Conservation (phyloP, 2,888 invertebrate species). For the Eretmocerus hayati region DNA sequence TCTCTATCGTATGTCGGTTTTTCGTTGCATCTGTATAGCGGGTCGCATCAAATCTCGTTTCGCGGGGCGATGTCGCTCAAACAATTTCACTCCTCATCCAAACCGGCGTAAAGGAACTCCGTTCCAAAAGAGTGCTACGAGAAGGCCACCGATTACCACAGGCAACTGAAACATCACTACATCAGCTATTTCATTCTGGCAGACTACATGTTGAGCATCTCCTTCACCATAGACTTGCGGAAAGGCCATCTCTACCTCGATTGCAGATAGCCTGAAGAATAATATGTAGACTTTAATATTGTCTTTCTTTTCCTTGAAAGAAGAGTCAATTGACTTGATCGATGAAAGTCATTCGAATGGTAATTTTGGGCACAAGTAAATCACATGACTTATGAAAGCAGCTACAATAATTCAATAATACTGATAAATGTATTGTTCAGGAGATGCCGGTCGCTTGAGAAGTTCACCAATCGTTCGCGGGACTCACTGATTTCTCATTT, state of each 20-base stretch:
- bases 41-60: too few species aligned
- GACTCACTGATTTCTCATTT: too few species aligned
- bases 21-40: too few species aligned
- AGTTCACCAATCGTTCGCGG: too few species aligned
- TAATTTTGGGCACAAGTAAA: conserved; percentile 60
- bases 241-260: conserved; percentile 58
- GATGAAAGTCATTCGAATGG: conserved; percentile 58
- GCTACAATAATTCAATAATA: conserved; percentile 52
- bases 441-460: too few species aligned
- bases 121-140: conserved; percentile 53
- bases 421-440: conserved; percentile 50
- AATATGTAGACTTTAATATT: conserved; percentile 31
- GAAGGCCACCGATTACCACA: conserved; percentile 56
- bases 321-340: conserved; percentile 52
- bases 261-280: conserved; percentile 47
- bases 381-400: conserved; percentile 58
- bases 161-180: conserved; percentile 59
- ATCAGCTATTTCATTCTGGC: conserved; percentile 52
- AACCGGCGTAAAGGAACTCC: too few species aligned
- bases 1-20: too few species aligned
- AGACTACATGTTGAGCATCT: conserved; percentile 51
- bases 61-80: too few species aligned
- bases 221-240: conserved; percentile 55
- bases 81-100: too few species aligned
- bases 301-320: conserved; percentile 12